Base-by-base conservation (phyloP, 2,888 invertebrate genomes). In the Orthosia gothica region DNA sequence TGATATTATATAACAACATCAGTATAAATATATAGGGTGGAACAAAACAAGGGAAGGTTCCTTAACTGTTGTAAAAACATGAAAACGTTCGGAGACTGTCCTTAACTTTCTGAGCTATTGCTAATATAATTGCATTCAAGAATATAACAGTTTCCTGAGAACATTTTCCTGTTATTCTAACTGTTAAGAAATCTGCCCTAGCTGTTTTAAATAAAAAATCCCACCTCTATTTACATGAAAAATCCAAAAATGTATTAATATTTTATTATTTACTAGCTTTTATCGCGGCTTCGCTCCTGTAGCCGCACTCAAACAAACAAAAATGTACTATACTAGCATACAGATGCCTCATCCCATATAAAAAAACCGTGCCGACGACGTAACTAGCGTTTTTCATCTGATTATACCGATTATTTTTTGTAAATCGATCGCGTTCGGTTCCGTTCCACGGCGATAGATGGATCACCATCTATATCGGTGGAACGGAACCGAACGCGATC, bases 211-310 rank as follows among this genome's bases (percentile, higher is more conserved):
- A 32, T 32, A 9, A 40, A 32, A 32, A 26, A 57, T 9, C 4
- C 13, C 13, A 40, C 5, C 32, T 40, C n/a, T 4, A 18, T n/a
- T 4, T 18, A 3, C 3, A 58, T 84, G 79, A 77, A 76, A 80
- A 57, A 81, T 79, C 63, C 74, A 82, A 84, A 85, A 82, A 70
- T 80, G 58, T 74, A 71, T 70, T 74, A 71, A 40, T 59, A 65
- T 62, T 71, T 74, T 69, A 65, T 80, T 76, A 81, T 76, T 78
- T 78, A 73, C 57, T 57, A 26, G 26, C 26, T 57, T 57, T 52
- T 18, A 11, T n/a, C 5, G n/a, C n/a, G 58, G n/a, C 13, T 40
- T 59, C 12, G 7, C 13, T 13, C 40, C 11, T 11, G 32, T 40
- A n/a, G 40, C n/a, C 40, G 13, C n/a, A 59, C 59, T 40, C n/a